These are phyloP conservation scores for Coracopsis vasa DNA, from an alignment of 2,113 vertebrate species.

Conservation along the genomic window DNA sequence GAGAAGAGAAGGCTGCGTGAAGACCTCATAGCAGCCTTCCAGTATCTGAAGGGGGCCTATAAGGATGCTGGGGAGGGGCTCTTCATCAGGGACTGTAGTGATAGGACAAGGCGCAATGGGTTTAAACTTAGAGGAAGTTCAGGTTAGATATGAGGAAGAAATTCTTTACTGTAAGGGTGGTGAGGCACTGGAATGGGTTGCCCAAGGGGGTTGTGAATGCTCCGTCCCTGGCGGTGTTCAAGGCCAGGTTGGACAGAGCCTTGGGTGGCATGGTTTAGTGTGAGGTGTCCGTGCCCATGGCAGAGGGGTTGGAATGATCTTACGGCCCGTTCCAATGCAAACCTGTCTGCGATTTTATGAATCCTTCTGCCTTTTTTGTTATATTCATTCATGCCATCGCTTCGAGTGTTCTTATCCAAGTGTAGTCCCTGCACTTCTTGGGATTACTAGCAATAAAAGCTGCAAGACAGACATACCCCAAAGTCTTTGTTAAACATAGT, in stretches of 20 bases:
- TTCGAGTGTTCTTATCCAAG: not conserved
- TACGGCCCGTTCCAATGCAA: not conserved
- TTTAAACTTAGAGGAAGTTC: not conserved
- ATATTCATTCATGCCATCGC: not conserved
- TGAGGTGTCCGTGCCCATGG: not conserved
- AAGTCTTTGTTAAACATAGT: not conserved
- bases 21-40: too few species aligned
- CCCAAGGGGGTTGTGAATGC: not conserved
- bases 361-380: not conserved
- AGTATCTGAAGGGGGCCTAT: not conserved
- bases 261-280: not conserved
- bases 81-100: not conserved
- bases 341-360: not conserved
- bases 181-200: not conserved
- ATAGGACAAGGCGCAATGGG: not conserved
- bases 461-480: not conserved
- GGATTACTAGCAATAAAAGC: not conserved
- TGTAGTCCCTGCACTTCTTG: not conserved
- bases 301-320: not conserved
- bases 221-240: not conserved
- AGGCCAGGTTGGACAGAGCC: not conserved
- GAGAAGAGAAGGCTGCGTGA: too few species aligned
- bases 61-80: not conserved
- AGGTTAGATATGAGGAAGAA: not conserved
- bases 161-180: not conserved